A percentile compares a stretch with the other conserved stretches of the same genome.
These are phyloP conservation scores for Sinocyclocheilus rhinocerous DNA, from an alignment of 2,113 vertebrate species.

Conservation along the genomic window DNA sequence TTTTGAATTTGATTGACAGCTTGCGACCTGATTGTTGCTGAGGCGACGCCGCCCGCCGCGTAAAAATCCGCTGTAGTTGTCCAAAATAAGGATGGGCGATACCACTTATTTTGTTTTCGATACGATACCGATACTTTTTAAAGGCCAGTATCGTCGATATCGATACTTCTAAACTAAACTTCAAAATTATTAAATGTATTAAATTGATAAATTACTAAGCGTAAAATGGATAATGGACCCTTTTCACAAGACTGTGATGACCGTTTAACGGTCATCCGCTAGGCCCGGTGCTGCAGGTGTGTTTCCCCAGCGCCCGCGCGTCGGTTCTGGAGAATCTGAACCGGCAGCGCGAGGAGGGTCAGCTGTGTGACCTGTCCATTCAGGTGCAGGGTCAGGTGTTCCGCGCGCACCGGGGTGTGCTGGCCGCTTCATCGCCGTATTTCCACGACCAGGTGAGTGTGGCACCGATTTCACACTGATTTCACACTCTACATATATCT, in stretches of 20 bases:
- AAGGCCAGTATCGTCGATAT: no score
- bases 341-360: constrained; percentile 85
- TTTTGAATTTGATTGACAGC: neutral
- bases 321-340: constrained; percentile 87
- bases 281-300: constrained; percentile 79
- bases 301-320: constrained; percentile 83
- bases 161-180: no score
- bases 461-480: rapidly evolving
- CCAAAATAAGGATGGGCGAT: no score
- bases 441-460: constrained; percentile 82
- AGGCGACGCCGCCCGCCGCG: no score
- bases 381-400: constrained; percentile 82
- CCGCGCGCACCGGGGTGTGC: constrained; percentile 80
- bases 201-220: no score
- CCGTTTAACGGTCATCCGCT: neutral
- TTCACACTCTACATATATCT: neutral
- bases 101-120: no score
- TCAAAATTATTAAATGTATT: no score
- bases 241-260: no score
- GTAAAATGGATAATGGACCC: no score
- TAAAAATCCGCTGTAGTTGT: no score
- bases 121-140: no score
- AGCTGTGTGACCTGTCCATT: constrained; percentile 82
- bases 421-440: constrained; percentile 83
- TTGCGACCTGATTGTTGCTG: no score